These are phyloP conservation scores for Hololepta plana DNA, from an alignment of 2,888 invertebrate genomes.

Conservation along the genomic window DNA sequence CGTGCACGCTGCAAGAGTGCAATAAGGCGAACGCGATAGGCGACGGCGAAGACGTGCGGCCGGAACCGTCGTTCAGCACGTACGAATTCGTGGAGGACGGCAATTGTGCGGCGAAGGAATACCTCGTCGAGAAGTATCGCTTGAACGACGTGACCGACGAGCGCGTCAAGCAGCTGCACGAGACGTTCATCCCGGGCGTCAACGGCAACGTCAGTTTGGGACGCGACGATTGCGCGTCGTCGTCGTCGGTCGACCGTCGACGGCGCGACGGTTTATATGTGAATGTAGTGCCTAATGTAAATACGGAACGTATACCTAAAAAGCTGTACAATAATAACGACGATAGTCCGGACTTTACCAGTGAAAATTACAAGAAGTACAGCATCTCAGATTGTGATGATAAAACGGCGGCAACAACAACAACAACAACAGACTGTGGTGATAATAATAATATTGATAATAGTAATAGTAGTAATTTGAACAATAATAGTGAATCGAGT, in stretches of 20 bases:
- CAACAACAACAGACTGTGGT: constrained; percentile 3
- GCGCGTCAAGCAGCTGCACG: constrained; percentile 29
- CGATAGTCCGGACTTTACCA: constrained; percentile 16
- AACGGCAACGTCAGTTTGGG: constrained; percentile 21
- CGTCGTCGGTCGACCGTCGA: constrained; percentile 5
- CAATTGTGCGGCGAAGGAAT: constrained; percentile 31
- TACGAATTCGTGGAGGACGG: constrained; percentile 34
- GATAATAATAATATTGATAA: too few relatives aligned
- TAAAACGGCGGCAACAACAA: constrained; percentile 10
- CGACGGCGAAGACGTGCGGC: constrained; percentile 15
- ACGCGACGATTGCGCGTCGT: constrained; percentile 7
- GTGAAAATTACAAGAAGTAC: constrained; percentile 25
- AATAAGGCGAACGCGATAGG: constrained; percentile 18
- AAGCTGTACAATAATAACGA: constrained; percentile 11
- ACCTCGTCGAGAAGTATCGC: constrained; percentile 31
- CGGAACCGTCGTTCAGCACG: constrained; percentile 10
- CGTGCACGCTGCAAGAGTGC: constrained; percentile 19
- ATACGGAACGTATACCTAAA: constrained; percentile 21
- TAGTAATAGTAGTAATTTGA: constrained; percentile 7
- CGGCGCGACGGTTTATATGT: constrained; percentile 17
- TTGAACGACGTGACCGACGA: constrained; percentile 30
- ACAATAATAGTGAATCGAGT: constrained; percentile 17
- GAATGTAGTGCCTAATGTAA: constrained; percentile 29
- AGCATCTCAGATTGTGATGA: constrained; percentile 20
- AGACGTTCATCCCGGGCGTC: constrained; percentile 20